Evolutionary conservation across 30 jellyfish, hydroid and myxozoan genomes (phyloP).

Genomic region (Chrysaora quinquecirrha): DNA sequence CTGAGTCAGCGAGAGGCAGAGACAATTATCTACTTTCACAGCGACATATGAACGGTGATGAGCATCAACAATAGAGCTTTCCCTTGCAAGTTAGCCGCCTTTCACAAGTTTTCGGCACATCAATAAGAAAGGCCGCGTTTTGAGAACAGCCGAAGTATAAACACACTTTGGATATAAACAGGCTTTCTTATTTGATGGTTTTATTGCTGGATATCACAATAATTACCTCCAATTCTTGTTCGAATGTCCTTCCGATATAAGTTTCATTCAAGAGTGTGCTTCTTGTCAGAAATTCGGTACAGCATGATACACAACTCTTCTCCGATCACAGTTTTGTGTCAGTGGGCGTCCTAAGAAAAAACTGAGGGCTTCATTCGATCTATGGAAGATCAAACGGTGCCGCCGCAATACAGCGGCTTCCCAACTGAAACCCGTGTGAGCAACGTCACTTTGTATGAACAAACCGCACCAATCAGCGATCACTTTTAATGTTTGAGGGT

Average conservation of each 20-base stretch:
- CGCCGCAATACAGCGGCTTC: constrained; percentile 97
- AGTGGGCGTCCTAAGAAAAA: constrained; percentile 58
- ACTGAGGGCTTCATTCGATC: constrained; percentile 75
- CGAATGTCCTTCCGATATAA: not conserved
- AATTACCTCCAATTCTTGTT: not conserved
- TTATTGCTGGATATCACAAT: not conserved
- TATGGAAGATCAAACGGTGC: constrained; percentile 85
- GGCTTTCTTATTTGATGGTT: constrained; percentile 21
- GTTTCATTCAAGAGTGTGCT: constrained; percentile 3
- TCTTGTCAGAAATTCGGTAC: constrained; percentile 24
- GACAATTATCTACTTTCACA: constrained; percentile 74
- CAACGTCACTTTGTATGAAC: constrained; percentile 88
- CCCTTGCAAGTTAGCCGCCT: constrained; percentile 81
- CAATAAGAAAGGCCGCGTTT: constrained; percentile 74
- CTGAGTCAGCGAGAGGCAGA: constrained; percentile 53
- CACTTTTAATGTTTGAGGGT: constrained; percentile 73
- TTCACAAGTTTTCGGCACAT: constrained; percentile 80
- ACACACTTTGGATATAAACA: constrained; percentile 66
- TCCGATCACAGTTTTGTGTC: constrained; percentile 34
- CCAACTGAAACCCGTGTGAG: constrained; percentile 83
- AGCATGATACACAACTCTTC: not conserved
- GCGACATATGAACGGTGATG: constrained; percentile 80
- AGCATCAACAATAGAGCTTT: constrained; percentile 79
- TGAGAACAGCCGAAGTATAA: constrained; percentile 72
- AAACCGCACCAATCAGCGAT: constrained; percentile 91